Percentiles rank a stretch among this genome's conserved stretches.
Evolutionary conservation across 2,888 invertebrate species (phyloP).

Genomic region (Dynastes maya): DNA sequence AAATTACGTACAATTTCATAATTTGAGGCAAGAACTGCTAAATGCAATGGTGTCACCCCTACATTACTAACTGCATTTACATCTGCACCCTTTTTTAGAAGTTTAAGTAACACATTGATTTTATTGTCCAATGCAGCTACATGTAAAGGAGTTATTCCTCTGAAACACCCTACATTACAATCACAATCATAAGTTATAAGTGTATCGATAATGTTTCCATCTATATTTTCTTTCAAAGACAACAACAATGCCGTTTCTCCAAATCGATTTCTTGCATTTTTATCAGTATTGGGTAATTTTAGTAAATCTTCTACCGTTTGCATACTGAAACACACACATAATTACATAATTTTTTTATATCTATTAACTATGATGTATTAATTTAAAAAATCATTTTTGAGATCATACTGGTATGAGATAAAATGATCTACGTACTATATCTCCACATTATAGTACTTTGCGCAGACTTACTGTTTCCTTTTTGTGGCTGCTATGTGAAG

Average conservation of each 20-base stretch:
- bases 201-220: background rate
- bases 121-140: constrained; percentile 24
- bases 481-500: constrained; percentile 19
- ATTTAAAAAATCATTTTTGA: no score
- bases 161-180: background rate
- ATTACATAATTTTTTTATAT: background rate
- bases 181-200: constrained; percentile 13
- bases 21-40: constrained; percentile 22
- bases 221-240: constrained; percentile 27
- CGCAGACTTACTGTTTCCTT: constrained; percentile 7
- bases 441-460: no score
- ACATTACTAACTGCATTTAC: constrained; percentile 25
- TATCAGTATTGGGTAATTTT: background rate
- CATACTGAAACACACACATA: constrained; percentile 1
- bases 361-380: no score
- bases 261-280: constrained; percentile 9
- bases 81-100: constrained; percentile 23
- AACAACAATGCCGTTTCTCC: constrained; percentile 26
- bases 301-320: background rate
- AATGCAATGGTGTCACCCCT: constrained; percentile 23
- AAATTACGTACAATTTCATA: constrained; percentile 10
- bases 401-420: no score
- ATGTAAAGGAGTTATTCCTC: constrained; percentile 30
- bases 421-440: no score
- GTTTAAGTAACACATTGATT: constrained; percentile 1